These are phyloP conservation scores for Caracal caracal DNA, from an alignment of 2,113 vertebrate genomes.

Conservation along the genomic window DNA sequence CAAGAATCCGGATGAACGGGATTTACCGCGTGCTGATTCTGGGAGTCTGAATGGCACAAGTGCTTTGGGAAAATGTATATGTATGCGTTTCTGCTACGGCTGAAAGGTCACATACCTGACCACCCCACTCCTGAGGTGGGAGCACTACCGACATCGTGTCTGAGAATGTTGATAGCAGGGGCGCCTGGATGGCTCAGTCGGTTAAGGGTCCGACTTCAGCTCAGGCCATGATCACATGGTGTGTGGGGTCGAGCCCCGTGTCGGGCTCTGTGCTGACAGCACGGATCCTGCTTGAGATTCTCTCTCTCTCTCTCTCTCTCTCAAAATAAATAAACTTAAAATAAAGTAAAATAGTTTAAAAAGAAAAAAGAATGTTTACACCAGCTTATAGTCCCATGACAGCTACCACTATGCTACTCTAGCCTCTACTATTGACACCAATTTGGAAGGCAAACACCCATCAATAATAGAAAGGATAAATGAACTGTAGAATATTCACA, in stretches of 20 bases:
- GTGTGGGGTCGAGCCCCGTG: too few species aligned
- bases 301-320: too few species aligned
- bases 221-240: too few species aligned
- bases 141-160: too few species aligned
- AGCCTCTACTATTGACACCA: not conserved
- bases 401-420: not conserved
- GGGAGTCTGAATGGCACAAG: not conserved
- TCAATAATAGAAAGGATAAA: not conserved
- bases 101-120: accelerated
- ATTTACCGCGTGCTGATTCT: not conserved
- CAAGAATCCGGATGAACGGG: not conserved
- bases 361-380: too few species aligned
- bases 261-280: too few species aligned
- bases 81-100: not conserved
- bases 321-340: too few species aligned
- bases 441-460: not conserved
- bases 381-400: not conserved
- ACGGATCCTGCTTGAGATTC: too few species aligned
- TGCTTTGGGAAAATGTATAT: not conserved
- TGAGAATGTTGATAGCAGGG: not conserved
- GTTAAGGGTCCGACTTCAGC: too few species aligned
- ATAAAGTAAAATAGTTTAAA: too few species aligned
- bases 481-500: not conserved
- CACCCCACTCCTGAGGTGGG: not conserved
- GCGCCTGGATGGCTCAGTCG: too few species aligned